Conservation (phyloP, 2,113 vertebrate genomes). For the Pampusana beccarii region DNA sequence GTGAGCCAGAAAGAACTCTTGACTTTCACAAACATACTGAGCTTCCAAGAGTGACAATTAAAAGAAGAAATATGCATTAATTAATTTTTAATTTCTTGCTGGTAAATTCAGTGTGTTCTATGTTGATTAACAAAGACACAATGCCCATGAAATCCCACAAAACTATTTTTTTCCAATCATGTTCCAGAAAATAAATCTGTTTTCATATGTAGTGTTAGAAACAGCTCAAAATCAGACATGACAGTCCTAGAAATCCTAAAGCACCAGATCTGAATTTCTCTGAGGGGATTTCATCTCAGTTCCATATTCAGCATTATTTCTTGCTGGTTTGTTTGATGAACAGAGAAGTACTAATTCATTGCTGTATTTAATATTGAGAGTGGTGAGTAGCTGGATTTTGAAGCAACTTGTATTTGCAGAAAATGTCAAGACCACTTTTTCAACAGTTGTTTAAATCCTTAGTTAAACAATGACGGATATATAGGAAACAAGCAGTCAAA, state of each 20-base stretch:
- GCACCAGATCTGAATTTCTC: neutral
- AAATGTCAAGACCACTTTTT: neutral
- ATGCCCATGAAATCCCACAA: neutral
- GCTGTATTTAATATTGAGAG: neutral
- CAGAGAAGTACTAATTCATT: neutral
- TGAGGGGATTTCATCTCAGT: neutral
- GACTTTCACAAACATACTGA: neutral
- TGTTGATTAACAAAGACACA: neutral
- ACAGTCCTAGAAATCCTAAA: constrained; percentile 7
- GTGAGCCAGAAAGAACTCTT: neutral
- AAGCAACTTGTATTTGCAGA: neutral
- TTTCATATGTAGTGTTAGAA: constrained; percentile 3
- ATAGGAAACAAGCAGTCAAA: neutral
- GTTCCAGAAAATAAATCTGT: constrained; percentile 1
- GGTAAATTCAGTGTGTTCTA: neutral
- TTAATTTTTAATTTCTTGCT: constrained; percentile 15
- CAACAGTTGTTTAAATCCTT: neutral
- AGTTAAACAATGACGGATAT: neutral
- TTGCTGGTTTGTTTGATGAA: neutral
- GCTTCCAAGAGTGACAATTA: constrained; percentile 6
- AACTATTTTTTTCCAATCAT: neutral
- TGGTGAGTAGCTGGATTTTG: neutral
- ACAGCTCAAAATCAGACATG: neutral
- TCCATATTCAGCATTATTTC: constrained; percentile 5
- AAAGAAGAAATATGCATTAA: neutral